Evolutionary conservation across 2,113 vertebrate genomes (phyloP).

Genomic region (Baryphthengus martii): DNA sequence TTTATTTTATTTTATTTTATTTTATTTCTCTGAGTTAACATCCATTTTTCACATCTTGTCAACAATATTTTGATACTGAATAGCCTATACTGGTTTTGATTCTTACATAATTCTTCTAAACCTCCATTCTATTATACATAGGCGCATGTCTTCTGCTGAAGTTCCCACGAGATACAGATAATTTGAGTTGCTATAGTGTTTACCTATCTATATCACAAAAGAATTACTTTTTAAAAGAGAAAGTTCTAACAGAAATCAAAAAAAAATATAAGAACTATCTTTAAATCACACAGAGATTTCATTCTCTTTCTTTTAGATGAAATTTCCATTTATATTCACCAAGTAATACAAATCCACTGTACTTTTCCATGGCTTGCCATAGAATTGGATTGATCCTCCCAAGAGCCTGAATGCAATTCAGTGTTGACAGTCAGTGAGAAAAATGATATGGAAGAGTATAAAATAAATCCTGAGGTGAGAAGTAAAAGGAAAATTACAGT

Average conservation of each 20-base stretch:
- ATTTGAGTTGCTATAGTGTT: neutral
- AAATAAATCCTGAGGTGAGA: neutral
- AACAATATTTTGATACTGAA: neutral
- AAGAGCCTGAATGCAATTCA: neutral
- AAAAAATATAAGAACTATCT: slow-evolving; percentile 6
- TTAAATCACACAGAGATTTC: slow-evolving; percentile 1
- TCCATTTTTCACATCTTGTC: neutral
- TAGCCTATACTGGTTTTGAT: neutral
- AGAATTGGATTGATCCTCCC: neutral
- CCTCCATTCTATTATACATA: neutral
- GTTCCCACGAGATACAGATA: neutral
- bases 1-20: no score
- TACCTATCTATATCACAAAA: neutral
- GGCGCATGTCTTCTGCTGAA: neutral
- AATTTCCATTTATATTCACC: neutral
- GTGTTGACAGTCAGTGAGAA: neutral
- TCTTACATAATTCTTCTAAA: neutral
- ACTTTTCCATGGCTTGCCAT: neutral
- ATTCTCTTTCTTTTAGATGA: neutral
- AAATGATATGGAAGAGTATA: neutral
- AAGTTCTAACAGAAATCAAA: neutral
- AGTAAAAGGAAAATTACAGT: neutral
- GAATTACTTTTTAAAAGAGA: neutral
- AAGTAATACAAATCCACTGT: neutral
- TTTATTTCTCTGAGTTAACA: neutral